These are phyloP conservation scores for Macrotis lagotis DNA, from an alignment of 2,113 vertebrate species.

Conservation along the genomic window DNA sequence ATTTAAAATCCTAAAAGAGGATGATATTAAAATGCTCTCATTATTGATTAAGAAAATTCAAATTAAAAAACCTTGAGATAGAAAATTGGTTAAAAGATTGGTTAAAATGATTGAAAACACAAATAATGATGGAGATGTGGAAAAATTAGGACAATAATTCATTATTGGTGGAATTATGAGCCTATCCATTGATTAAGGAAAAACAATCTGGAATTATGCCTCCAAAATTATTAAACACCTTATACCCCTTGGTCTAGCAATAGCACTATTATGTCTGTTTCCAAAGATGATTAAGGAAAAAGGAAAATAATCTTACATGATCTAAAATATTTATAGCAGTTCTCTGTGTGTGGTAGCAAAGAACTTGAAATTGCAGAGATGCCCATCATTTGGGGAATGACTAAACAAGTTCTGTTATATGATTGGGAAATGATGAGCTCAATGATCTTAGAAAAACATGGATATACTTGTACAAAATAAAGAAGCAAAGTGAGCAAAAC, in stretches of 20 bases:
- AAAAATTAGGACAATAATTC: not conserved
- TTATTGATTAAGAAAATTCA: too few species aligned
- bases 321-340: too few species aligned
- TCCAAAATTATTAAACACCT: not conserved
- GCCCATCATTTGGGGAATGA: not conserved
- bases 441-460: not conserved
- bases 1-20: not conserved
- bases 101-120: not conserved
- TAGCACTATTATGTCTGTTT: not conserved
- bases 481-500: not conserved
- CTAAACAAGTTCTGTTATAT: not conserved
- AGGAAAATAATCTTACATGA: not conserved
- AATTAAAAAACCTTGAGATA: too few species aligned
- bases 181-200: not conserved
- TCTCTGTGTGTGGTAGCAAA: not conserved
- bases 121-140: not conserved
- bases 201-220: not conserved
- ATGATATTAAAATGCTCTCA: too few species aligned
- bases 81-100: not conserved
- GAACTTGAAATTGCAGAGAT: not conserved
- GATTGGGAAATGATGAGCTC: not conserved
- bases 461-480: not conserved
- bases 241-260: not conserved
- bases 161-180: not conserved
- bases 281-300: not conserved